phyloP scores from a whole-genome alignment of 1,140 invertebrate species.

The Drosophila asahinai region DNA sequence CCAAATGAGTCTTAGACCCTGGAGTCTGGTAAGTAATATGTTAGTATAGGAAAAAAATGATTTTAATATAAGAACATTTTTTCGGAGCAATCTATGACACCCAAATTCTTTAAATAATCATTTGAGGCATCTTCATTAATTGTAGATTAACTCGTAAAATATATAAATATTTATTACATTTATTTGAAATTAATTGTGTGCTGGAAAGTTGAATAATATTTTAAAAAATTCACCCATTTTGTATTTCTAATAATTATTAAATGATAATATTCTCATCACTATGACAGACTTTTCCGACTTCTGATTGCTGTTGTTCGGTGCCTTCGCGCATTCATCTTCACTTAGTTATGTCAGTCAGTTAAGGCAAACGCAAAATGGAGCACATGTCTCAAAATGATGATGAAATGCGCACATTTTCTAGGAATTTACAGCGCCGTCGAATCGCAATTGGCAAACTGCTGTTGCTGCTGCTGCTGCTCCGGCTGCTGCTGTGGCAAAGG shows the following conservation, averaged over 20 bases:
- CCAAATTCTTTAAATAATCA: not conserved
- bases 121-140: not conserved
- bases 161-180: not conserved
- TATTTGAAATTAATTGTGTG: not conserved
- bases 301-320: conserved; percentile 9
- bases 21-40: too few relatives aligned
- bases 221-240: not conserved
- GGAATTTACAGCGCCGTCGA: conserved; percentile 69
- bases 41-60: not conserved
- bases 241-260: too few relatives aligned
- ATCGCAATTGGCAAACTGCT: conserved; percentile 29
- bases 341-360: conserved; percentile 84
- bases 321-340: conserved; percentile 80
- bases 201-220: not conserved
- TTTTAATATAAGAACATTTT: too few relatives aligned
- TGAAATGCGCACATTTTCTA: conserved; percentile 84
- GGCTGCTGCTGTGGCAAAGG: conserved; percentile 15
- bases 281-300: not conserved
- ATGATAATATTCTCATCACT: conserved; percentile 6
- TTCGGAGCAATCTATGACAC: too few relatives aligned
- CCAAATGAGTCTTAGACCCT: fast-evolving
- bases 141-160: too few relatives aligned
- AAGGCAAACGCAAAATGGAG: conserved; percentile 78
- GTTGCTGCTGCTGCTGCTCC: not conserved
- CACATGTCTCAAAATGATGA: conserved; percentile 84